Percentiles rank a stretch among this genome's conserved stretches.
Evolutionary conservation across 2,888 invertebrate genomes (phyloP).

Genomic region (Balanococcus diminutus): DNA sequence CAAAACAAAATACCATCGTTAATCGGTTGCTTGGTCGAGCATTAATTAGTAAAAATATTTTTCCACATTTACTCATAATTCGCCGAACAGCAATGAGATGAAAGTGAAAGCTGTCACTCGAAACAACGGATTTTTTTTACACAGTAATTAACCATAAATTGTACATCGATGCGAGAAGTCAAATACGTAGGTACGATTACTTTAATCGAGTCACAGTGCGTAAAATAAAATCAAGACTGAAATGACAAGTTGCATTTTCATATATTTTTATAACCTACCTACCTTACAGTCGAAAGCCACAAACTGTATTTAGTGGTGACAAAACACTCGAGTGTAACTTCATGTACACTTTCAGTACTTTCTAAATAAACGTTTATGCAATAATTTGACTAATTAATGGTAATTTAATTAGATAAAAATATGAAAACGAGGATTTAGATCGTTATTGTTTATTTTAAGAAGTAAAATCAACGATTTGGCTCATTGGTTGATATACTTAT

Average conservation of each 20-base stretch:
- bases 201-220: neutral
- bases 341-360: neutral
- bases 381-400: neutral
- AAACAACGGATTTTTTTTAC: constrained; percentile 16
- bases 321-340: neutral
- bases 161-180: constrained; percentile 38
- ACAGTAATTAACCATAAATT: constrained; percentile 37
- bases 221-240: constrained; percentile 17
- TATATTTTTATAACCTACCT: neutral
- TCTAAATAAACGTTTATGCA: constrained; percentile 5
- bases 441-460: no score
- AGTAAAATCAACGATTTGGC: no score
- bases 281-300: neutral
- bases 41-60: neutral
- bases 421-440: no score
- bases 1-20: neutral
- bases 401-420: neutral
- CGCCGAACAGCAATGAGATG: constrained; percentile 8
- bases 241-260: constrained; percentile 21
- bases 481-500: no score
- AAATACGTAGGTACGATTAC: constrained; percentile 5
- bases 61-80: neutral
- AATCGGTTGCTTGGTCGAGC: neutral
- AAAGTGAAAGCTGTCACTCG: constrained; percentile 25
- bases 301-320: neutral